Conservation (phyloP, 1,140 invertebrate genomes). For the Antheraea pernyi region DNA sequence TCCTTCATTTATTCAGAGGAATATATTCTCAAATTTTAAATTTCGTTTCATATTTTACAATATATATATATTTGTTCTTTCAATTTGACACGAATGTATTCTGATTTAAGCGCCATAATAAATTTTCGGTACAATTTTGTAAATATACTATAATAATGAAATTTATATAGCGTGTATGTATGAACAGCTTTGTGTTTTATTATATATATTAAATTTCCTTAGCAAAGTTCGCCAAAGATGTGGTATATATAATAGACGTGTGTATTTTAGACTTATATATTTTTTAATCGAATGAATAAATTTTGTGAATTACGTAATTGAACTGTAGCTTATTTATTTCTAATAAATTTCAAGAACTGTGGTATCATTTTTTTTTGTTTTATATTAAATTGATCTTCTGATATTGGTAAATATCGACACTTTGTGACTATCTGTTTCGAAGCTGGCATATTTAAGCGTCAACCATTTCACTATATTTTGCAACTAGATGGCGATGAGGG, state of each 20-base stretch:
- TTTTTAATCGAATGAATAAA: constrained; percentile 19
- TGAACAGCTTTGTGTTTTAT: neutral
- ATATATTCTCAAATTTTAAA: too few species aligned
- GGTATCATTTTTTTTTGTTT: neutral
- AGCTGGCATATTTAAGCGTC: too few species aligned
- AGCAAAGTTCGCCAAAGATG: constrained; percentile 61
- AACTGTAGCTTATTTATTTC: constrained; percentile 65
- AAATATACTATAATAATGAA: constrained; percentile 16
- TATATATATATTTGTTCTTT: too few species aligned
- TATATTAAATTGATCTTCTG: too few species aligned
- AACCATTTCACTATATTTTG: too few species aligned
- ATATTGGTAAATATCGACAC: too few species aligned
- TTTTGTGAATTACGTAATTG: constrained; percentile 21
- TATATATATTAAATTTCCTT: constrained; percentile 21
- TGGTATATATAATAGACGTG: constrained; percentile 27
- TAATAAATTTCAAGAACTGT: constrained; percentile 44
- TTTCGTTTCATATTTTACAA: too few species aligned
- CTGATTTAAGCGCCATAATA: neutral
- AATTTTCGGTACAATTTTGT: constrained; percentile 20
- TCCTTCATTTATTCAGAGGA: too few species aligned
- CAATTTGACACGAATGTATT: too few species aligned
- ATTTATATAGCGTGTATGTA: constrained; percentile 12
- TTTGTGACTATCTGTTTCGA: too few species aligned
- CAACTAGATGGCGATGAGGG: too few species aligned
- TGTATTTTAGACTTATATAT: constrained; percentile 36